Evolutionary conservation across 2,113 vertebrate species (phyloP), one percentile per base, ranked within the genome.

Genomic region (Cololabis saira): DNA sequence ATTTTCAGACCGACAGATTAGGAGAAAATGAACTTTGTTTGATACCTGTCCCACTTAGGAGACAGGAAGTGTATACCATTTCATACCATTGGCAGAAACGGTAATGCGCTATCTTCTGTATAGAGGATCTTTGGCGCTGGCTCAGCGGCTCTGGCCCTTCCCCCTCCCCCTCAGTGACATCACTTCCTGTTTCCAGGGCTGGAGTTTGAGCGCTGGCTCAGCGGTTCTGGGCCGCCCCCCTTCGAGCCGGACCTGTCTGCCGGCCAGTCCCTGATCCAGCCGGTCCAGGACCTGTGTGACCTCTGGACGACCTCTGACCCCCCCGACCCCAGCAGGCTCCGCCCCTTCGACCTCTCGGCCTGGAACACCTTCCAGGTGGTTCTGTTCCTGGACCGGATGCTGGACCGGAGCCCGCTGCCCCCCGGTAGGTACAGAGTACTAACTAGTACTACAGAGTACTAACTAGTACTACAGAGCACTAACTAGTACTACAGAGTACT

Each of bases 361-460:
- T 98, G 97, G 97, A 95, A 91, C 90, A 97, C 96, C 56, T 98
- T 98, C 84, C 97, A 98, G 93, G 96, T 94, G 0, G 96, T 97
- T 5, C 95, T 98, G n/a, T 98, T 99, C 83, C 87, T 99, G 77
- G 97, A 99, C 90, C 93, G 95, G 71, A 92, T 98, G 71, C 82
- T 98, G 78, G 97, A 99, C 56, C 94, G 93, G 51, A 95, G 95
- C 0, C 96, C 96, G 0, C 89, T 98, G 62, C 87, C 93, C 1
- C 94, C 92, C 57, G 95, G 97, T 98, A 67, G 2, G 14, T 8
- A 1, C 12, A 4, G 10, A 37, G 5, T 37, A 37, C 6, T 37
- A 37, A 37, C 33, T 37, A 37, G 3, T 37, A 37, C 33, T 37
- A 37, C 2, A 27, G n/a, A n/a, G n/a, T n/a, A n/a, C n/a, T n/a